These are phyloP conservation scores for Ardeotis arabs DNA, from an alignment of 2,113 vertebrate species.

Conservation along the genomic window DNA sequence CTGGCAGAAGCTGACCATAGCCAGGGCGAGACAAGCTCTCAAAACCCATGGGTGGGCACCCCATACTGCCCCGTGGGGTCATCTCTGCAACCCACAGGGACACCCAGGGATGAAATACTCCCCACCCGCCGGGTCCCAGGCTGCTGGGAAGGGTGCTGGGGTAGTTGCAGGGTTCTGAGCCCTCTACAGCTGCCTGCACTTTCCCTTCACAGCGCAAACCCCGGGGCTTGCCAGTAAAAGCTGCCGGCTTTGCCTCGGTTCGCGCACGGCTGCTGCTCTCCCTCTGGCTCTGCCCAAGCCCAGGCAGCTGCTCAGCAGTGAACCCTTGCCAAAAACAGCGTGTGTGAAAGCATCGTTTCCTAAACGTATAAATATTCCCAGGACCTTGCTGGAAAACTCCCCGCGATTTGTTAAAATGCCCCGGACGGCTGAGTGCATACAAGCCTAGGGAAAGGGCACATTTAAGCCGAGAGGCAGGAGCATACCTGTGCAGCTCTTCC, in stretches of 20 bases:
- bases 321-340: slow-evolving; percentile 54
- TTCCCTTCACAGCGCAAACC: background rate
- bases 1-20: background rate
- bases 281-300: slow-evolving; percentile 39
- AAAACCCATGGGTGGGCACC: background rate
- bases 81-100: background rate
- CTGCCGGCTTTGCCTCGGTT: background rate
- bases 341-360: slow-evolving; percentile 65
- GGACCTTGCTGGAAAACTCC: slow-evolving; percentile 58
- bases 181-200: background rate
- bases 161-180: fast-evolving
- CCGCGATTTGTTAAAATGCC: slow-evolving; percentile 29
- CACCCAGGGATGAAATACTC: background rate
- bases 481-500: background rate
- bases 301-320: slow-evolving; percentile 59
- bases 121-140: background rate
- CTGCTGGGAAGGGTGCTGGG: background rate
- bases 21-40: background rate
- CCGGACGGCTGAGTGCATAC: background rate
- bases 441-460: background rate
- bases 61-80: background rate
- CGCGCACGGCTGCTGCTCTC: background rate
- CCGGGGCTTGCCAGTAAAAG: slow-evolving; percentile 57
- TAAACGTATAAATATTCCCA: slow-evolving; percentile 66
- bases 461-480: background rate